Evolutionary conservation across 2,113 vertebrate genomes (phyloP), one percentile per base, ranked within the genome.

Genomic region (Hippocampus zosterae): DNA sequence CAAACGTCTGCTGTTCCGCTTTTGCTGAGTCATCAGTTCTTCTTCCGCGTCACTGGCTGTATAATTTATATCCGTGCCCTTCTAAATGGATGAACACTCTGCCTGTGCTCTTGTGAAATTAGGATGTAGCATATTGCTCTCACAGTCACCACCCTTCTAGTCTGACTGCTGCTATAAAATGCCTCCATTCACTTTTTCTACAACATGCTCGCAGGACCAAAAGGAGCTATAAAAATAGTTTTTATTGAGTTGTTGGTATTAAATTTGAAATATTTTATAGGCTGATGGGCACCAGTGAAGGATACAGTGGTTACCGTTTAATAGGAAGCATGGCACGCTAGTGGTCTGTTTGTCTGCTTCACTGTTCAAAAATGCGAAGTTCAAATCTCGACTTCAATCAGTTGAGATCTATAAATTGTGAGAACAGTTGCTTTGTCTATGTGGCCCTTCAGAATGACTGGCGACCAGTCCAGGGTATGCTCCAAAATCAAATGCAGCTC

Each of bases 21-120:
- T 5, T 5, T 37, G 33, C 81, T 86, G 85, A 90, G 75, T 84
- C 66, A 8, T 80, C 84, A 70, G 70, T 73, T 76, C 67, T 67
- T 68, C 61, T 75, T 55, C 63, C 81, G 76, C 73, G 57, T 82
- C 79, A 83, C 23, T 29, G 59, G 75, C 79, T 85, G 65, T 81
- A 82, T 85, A 81, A 86, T 88, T 86, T 84, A 89, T 74, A 60
- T 80, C 71, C 53, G 23, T 15, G 50, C 74, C 76, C 67, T 67
- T 62, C 64, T 61, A 53, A 80, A 53, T 71, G 70, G 81, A 72
- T 71, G 75, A 67, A 66, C 69, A 56, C n/a, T 46, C 61, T 80
- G 74, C 73, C 80, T 67, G 64, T 72, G n/a, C 44, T 69, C 15
- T 52, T 57, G 46, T 61, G 48, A 55, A 75, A 53, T 60, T 65